phyloP scores from a whole-genome alignment of 1,140 invertebrate genomes.

The Caenorhabditis tropicalis region DNA sequence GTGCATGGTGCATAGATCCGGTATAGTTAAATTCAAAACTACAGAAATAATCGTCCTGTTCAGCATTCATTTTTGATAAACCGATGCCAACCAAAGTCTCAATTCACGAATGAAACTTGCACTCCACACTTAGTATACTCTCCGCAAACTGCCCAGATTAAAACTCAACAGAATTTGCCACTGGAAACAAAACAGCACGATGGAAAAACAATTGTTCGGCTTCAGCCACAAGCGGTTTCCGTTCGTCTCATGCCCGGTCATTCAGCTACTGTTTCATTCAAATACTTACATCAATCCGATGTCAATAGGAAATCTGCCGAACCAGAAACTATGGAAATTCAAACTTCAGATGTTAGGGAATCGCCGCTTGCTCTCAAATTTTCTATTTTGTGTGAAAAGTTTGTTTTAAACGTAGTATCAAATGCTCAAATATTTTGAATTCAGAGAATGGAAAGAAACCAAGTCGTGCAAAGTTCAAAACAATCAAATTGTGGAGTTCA shows the following conservation, averaged over 20 bases:
- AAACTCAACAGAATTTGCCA: slow-evolving; percentile 66
- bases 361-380: slow-evolving; percentile 66
- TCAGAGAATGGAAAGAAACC: slow-evolving; percentile 60
- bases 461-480: slow-evolving; percentile 61
- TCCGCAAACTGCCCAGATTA: slow-evolving; percentile 63
- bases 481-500: slow-evolving; percentile 64
- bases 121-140: slow-evolving; percentile 61
- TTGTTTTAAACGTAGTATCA: not conserved
- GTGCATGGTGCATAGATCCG: slow-evolving; percentile 67
- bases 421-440: slow-evolving; percentile 35
- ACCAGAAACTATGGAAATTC: slow-evolving; percentile 23
- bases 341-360: slow-evolving; percentile 45
- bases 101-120: slow-evolving; percentile 56
- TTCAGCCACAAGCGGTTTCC: slow-evolving; percentile 68
- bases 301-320: slow-evolving; percentile 26
- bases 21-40: slow-evolving; percentile 51
- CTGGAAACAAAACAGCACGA: slow-evolving; percentile 61
- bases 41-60: slow-evolving; percentile 35
- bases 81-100: slow-evolving; percentile 62
- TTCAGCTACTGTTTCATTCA: slow-evolving; percentile 67
- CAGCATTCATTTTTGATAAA: slow-evolving; percentile 56
- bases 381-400: slow-evolving; percentile 67
- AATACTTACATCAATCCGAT: slow-evolving; percentile 62
- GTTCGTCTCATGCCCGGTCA: slow-evolving; percentile 56
- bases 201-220: slow-evolving; percentile 62